Evolutionary conservation across 92 coral and sea anemone species (phyloP), one percentile per base, ranked within the genome.

Genomic region (Porites divaricata): DNA sequence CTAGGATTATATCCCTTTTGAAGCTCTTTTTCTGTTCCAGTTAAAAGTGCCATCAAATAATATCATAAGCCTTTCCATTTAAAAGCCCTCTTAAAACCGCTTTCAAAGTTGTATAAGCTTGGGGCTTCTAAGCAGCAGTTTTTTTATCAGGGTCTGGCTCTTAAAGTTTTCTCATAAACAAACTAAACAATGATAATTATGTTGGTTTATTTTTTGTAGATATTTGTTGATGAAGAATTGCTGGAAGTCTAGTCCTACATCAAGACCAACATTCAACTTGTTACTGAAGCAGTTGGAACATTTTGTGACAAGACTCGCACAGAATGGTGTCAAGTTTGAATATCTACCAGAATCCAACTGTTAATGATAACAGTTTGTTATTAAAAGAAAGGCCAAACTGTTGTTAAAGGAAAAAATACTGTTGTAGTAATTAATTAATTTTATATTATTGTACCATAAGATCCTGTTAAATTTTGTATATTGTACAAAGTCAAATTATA

Each of bases 211-310:
- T 87, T 61, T 9, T 85, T 86, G 0, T 81, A 93, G 97, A 19
- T 91, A 91, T 67, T 77, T 89, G 57, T 35, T 91, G 19, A 89
- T 93, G 95, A 83, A 58, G 20, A 86, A 73, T 19, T 93, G 97
- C 74, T 90, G 97, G 94, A 67, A 63, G 48, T 28, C 71, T 20
- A 81, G 67, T 17, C 91, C 93, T 10, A 12, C 66, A 8, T 87
- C 84, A 50, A 93, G 97, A 87, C 97, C 97, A 69, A 86, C 93
- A 67, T 93, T 93, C 45, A 26, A 79, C 15, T 75, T 80, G 88
- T 76, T 93, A 24, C 67, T 79, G 4, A 90, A 91, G 75, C 87
- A 93, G 71, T 53, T 93, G 77, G 79, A 63, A 41, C 73, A 71
- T 25, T 78, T 65, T 73, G 76, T 61, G 28, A 79, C 72, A 88